Conservation (phyloP, 1,140 invertebrate genomes). For the Cydia amplana region DNA sequence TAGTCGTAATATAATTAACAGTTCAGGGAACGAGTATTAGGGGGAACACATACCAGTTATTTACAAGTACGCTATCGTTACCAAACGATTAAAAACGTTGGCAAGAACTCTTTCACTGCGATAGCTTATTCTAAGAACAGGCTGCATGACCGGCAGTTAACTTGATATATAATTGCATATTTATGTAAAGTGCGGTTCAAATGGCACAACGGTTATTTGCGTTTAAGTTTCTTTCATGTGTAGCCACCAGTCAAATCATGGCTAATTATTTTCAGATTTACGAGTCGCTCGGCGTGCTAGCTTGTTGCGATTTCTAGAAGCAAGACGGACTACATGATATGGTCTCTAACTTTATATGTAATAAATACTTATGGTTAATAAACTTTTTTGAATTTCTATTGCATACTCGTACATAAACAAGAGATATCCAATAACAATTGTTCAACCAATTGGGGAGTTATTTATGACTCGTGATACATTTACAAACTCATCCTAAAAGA, state of each 20-base stretch:
- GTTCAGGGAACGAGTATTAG: background rate
- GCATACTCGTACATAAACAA: too few species aligned
- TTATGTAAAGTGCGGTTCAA: conserved; percentile 10
- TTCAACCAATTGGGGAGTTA: too few species aligned
- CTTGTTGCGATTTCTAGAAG: background rate
- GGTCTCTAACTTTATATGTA: background rate
- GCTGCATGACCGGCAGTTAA: conserved; percentile 5
- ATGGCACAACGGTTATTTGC: background rate
- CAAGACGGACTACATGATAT: background rate
- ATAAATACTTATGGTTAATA: background rate
- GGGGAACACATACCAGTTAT: background rate
- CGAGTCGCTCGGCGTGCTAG: conserved; percentile 1
- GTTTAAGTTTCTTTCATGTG: conserved; percentile 17
- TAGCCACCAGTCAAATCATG: conserved; percentile 1
- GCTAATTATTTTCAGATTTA: conserved; percentile 19
- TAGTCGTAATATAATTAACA: background rate
- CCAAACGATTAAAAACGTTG: conserved; percentile 6
- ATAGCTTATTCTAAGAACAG: conserved; percentile 13
- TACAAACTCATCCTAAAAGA: too few species aligned
- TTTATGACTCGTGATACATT: too few species aligned
- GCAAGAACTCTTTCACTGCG: background rate
- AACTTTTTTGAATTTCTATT: background rate
- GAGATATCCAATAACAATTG: too few species aligned
- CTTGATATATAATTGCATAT: conserved; percentile 17
- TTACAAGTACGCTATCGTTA: background rate